Percentiles rank a stretch among this genome's conserved stretches.
Conservation (phyloP, 2,113 vertebrate genomes). For the Melanerpes formicivorus region DNA sequence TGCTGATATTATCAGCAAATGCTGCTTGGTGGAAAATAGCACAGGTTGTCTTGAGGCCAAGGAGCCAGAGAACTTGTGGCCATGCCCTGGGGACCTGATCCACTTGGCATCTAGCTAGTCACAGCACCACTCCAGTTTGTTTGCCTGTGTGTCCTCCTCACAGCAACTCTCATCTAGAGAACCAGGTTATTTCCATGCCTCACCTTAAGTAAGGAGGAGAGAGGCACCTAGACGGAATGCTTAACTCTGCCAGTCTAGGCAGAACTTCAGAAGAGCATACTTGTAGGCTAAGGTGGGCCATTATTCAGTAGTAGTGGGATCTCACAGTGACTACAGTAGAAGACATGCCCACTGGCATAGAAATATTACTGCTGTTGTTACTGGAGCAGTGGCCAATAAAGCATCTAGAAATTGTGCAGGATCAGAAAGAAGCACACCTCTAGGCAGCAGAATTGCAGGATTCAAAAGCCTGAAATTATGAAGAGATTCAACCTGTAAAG, state of each 20-base stretch:
- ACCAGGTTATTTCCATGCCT: neutral
- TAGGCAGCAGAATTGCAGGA: neutral
- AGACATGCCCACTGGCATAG: neutral
- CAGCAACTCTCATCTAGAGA: neutral
- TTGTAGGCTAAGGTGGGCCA: neutral
- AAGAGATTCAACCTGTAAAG: neutral
- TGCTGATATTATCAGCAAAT: slow-evolving; percentile 39
- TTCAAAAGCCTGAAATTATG: neutral
- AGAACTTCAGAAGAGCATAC: neutral
- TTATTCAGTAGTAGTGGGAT: neutral
- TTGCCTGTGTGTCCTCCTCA: neutral
- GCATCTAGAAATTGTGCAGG: neutral
- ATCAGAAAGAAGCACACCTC: neutral
- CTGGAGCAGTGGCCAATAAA: neutral
- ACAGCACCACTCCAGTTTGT: neutral
- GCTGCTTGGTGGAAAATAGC: slow-evolving; percentile 38
- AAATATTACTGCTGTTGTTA: neutral
- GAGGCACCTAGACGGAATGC: neutral
- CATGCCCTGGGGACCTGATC: neutral
- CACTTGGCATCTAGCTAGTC: neutral
- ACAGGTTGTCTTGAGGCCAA: neutral
- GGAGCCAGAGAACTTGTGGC: neutral
- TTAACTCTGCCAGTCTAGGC: neutral
- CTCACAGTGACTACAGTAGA: neutral
- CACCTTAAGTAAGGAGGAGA: neutral